Conservation (phyloP, 2,888 invertebrate species). For the Entomobrya proxima region DNA sequence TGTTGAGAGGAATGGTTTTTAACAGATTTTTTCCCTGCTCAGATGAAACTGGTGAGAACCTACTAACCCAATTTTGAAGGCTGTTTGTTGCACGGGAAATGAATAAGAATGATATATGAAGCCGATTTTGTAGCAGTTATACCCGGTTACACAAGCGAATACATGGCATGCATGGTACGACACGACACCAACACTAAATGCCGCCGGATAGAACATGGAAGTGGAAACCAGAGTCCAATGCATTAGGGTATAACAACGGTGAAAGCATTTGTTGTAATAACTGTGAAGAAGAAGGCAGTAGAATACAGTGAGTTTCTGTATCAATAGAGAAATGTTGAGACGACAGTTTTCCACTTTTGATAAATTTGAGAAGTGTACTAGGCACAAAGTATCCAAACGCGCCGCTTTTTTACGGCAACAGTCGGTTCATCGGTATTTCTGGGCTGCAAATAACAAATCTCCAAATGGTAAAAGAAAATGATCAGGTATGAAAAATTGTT, state of each 20-base stretch:
- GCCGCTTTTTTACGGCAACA: neutral
- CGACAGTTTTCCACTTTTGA: too few species aligned
- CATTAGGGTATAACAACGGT: too few species aligned
- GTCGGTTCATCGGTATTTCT: neutral
- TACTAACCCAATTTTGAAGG: slow-evolving; percentile 7
- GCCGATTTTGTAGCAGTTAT: neutral
- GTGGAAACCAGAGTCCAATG: too few species aligned
- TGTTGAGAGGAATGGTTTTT: too few species aligned
- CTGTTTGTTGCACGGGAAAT: neutral
- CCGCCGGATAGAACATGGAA: too few species aligned
- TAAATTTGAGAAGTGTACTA: too few species aligned
- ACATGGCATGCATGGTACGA: neutral
- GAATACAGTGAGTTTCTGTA: too few species aligned
- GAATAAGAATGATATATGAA: neutral
- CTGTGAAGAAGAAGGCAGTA: too few species aligned
- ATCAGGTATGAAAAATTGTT: too few species aligned
- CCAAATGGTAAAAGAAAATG: neutral
- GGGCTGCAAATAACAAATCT: too few species aligned
- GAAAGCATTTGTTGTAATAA: too few species aligned
- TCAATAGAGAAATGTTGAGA: neutral
- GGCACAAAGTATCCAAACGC: neutral
- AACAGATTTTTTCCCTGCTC: neutral
- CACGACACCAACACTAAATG: too few species aligned
- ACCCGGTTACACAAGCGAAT: neutral
- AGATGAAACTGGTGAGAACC: neutral